Percentiles rank a stretch among this genome's conserved stretches.
Conservation (phyloP, 2,888 invertebrate genomes). For the Rhogogaster chlorosoma region DNA sequence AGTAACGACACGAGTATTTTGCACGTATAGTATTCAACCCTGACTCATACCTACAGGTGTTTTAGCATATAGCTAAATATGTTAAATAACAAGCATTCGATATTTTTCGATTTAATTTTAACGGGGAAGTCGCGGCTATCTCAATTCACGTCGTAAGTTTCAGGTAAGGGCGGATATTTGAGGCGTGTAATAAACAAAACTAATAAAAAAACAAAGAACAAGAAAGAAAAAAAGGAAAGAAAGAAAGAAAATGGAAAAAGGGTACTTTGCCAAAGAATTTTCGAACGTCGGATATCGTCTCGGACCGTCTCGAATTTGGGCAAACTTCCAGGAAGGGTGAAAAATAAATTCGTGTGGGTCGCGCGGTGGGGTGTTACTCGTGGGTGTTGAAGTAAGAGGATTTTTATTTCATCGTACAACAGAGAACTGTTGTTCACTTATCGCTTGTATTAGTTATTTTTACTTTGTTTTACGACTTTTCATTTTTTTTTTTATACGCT, state of each 20-base stretch:
- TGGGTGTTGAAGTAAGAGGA: slow-evolving; percentile 37
- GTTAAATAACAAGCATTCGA: background rate
- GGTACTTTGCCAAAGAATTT: slow-evolving; percentile 41
- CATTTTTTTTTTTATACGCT: background rate
- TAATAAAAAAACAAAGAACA: background rate
- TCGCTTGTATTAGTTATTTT: slow-evolving; percentile 23
- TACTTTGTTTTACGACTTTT: background rate
- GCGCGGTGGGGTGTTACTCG: background rate
- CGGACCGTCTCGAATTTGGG: slow-evolving; percentile 33
- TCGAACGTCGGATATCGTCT: background rate
- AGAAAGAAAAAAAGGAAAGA: background rate
- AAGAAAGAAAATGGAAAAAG: background rate
- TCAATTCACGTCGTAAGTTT: background rate
- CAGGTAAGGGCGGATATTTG: background rate
- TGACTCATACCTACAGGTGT: background rate
- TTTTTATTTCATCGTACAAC: slow-evolving; percentile 47
- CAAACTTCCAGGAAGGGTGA: slow-evolving; percentile 48
- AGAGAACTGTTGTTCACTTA: slow-evolving; percentile 12
- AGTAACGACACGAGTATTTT: background rate
- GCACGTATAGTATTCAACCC: background rate
- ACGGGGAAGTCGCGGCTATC: background rate
- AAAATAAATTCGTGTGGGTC: slow-evolving; percentile 30
- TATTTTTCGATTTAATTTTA: background rate
- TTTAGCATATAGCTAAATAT: background rate
- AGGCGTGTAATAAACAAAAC: background rate